Base-by-base conservation (phyloP, 2,888 invertebrate genomes). In the Monopis laevigella region DNA sequence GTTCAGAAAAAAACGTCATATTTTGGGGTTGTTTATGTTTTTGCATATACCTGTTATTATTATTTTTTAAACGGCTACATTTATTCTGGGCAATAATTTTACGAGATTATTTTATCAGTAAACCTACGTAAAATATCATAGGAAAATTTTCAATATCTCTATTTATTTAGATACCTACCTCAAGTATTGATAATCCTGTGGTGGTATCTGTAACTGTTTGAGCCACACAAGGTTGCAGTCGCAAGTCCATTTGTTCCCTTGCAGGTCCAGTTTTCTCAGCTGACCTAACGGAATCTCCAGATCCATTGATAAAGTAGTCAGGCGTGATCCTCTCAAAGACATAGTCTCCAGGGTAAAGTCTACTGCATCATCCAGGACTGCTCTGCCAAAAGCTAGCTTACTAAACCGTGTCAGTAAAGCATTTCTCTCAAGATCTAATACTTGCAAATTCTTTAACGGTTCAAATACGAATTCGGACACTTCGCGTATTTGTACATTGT, bases 191-290 rank as follows among this genome's bases (percentile, higher is more conserved):
- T 66, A 69, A 48, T 71, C 62, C 10, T 66, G 59, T 2, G 60
- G 59, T 0, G 66, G 51, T 40, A 83, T 69, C 52, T 80, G 77
- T 21, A 80, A 48, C 5, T 56, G 40, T 49, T 71, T 71, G 11
- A 84, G 38, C 85, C 85, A 85, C 14, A 61, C 53, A 34, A 88
- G 63, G 12, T 75, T 65, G 53, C 88, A 88, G 51, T 88, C 86
- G 49, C 88, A 88, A 7, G 62, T 61, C 88, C 87, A 88, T 0
- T 83, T 83, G 56, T 88, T 88, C 1, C 82, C 81, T 48, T 85
- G 84, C 7, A 88, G 50, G 49, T 85, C 84, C 34, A 88, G 46
- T 28, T 64, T 53, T 1, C 62, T 45, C 1, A 80, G 55, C 32
- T 68, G 72, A 10, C 82, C 77, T 43, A 85, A 66, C n/a, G 84